Evolutionary conservation across 2,113 vertebrate genomes (phyloP), one percentile per base, ranked within the genome.

Genomic region (Neolamprologus sp.): DNA sequence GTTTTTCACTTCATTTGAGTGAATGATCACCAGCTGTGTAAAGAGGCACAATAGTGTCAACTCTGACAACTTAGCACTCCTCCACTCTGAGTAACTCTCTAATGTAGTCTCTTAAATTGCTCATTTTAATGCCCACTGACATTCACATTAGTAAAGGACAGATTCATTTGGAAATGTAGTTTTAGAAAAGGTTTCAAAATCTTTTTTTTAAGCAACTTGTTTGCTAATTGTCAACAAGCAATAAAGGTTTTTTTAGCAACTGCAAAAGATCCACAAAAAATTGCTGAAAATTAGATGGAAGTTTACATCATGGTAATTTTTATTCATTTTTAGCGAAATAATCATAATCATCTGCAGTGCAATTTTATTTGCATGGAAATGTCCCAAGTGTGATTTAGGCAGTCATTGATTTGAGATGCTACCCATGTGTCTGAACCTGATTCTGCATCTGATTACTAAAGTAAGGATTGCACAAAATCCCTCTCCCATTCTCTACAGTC

Each of bases 1-100:
- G 31, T 65, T 93, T 91, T 90, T 91, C 85, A 90, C 82, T 90
- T 93, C 73, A 91, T 88, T 88, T 92, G 51, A 91, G 47, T 87
- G 65, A 90, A 81, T 88, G 73, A 91, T 86, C 68, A 89, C 35
- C 16, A 54, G 71, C 88, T 89, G 57, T 57, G 49, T 19, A 51
- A 90, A 89, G 47, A 89, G 21, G 45, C 79, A 45, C 40, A 83
- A 58, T 81, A 26, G 71, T 75, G 85, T 91, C 87, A 85, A 87
- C 58, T 86, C 85, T 45, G 26, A 80, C 68, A 83, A 86, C 71
- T 68, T 89, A 65, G 23, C 31, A 80, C 78, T 49, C 9, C 78
- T 37, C 49, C 19, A 49, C 49, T 85, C 54, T 55, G 45, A 78
- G 45, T 51, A 33, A 86, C 79, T 82, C 49, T 68, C 35, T 83